Conservation (phyloP, 92 coral and sea anemone genomes). For the Palythoa grandiflora region DNA sequence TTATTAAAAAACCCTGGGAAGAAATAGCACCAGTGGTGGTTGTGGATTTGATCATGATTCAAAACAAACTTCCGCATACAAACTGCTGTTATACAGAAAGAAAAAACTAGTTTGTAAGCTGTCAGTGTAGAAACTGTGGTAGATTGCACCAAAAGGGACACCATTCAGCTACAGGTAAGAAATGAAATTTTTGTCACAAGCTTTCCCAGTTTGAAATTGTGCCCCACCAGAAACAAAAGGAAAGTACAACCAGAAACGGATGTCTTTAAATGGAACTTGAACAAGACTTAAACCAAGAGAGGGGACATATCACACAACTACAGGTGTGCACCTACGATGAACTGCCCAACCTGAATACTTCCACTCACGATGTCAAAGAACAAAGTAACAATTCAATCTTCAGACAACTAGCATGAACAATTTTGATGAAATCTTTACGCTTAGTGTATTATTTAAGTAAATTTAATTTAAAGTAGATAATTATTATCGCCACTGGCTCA, state of each 20-base stretch:
- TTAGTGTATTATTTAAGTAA: not conserved
- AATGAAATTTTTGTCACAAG: constrained; percentile 53
- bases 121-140: constrained; percentile 27
- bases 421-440: too few relatives aligned
- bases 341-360: not conserved
- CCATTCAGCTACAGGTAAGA: constrained; percentile 57
- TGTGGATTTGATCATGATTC: not conserved
- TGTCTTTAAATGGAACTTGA: not conserved
- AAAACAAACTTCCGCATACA: not conserved
- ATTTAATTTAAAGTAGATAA: not conserved
- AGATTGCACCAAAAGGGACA: constrained; percentile 31
- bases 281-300: too few relatives aligned
- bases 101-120: constrained; percentile 19
- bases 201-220: constrained; percentile 45
- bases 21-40: constrained; percentile 5
- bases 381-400: not conserved
- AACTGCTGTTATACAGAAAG: not conserved
- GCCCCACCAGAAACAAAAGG: constrained; percentile 28
- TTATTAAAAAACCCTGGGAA: too few relatives aligned
- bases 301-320: too few relatives aligned
- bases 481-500: not conserved
- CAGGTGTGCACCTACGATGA: not conserved
- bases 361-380: not conserved
- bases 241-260: constrained; percentile 22
- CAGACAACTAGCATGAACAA: not conserved